Evolutionary conservation across 2,888 invertebrate species (phyloP).

Genomic region (Aleiodes alternator): DNA sequence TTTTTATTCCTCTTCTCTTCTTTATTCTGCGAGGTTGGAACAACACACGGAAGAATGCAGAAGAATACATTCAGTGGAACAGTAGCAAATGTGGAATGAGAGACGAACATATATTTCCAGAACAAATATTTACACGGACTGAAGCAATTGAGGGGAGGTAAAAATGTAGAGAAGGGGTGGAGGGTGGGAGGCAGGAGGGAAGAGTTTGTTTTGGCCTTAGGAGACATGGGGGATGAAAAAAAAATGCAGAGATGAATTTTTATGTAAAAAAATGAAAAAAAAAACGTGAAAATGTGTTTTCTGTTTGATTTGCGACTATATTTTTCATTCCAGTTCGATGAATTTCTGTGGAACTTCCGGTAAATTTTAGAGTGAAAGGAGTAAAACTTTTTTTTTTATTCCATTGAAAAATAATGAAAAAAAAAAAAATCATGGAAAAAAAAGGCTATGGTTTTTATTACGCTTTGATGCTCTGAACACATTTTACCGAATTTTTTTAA

Average conservation of each 20-base stretch:
- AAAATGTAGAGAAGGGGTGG: neutral
- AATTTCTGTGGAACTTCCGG: slow-evolving; percentile 45
- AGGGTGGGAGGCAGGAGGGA: neutral
- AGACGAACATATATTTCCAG: slow-evolving; percentile 67
- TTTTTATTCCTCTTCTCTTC: no score
- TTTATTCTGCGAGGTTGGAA: neutral
- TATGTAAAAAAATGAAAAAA: slow-evolving; percentile 56
- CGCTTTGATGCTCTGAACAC: neutral
- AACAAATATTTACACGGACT: slow-evolving; percentile 68
- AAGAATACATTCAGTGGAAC: slow-evolving; percentile 45
- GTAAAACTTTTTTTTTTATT: neutral
- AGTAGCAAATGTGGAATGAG: slow-evolving; percentile 47
- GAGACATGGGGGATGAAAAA: slow-evolving; percentile 7
- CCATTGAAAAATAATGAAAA: slow-evolving; percentile 4
- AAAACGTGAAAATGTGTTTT: slow-evolving; percentile 64
- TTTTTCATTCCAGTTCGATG: slow-evolving; percentile 64
- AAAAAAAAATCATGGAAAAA: neutral
- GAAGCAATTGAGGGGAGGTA: slow-evolving; percentile 26
- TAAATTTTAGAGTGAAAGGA: slow-evolving; percentile 16
- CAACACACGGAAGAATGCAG: slow-evolving; percentile 39
- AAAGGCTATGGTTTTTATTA: slow-evolving; percentile 17
- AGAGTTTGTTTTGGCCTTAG: slow-evolving; percentile 17
- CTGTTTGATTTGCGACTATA: slow-evolving; percentile 68
- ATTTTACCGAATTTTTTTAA: slow-evolving; percentile 6
- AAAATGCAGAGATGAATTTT: slow-evolving; percentile 6